Percentiles rank a stretch among this genome's conserved stretches.
Evolutionary conservation across 2,888 invertebrate species (phyloP).

Genomic region (Ptychoptera albimana): DNA sequence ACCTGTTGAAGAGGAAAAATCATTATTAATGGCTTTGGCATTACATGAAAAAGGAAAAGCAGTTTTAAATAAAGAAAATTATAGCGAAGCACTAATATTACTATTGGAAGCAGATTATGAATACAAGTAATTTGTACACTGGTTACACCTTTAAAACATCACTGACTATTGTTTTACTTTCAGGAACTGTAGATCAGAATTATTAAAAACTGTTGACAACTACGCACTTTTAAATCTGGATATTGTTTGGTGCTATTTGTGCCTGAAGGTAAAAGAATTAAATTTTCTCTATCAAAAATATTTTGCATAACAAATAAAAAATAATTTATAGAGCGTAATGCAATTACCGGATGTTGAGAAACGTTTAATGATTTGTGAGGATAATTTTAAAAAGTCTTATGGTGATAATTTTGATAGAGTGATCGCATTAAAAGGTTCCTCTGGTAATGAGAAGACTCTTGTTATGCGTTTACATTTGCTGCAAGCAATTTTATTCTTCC

Average conservation of each 20-base stretch:
- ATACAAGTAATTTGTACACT: slow-evolving; percentile 34
- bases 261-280: slow-evolving; percentile 32
- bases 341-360: slow-evolving; percentile 58
- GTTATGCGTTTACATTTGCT: slow-evolving; percentile 63
- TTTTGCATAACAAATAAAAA: background rate
- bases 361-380: slow-evolving; percentile 49
- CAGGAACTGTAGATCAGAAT: background rate
- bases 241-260: slow-evolving; percentile 79
- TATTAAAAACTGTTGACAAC: slow-evolving; percentile 58
- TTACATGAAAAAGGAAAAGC: slow-evolving; percentile 63
- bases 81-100: slow-evolving; percentile 52
- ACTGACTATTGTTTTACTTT: background rate
- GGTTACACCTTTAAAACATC: slow-evolving; percentile 17
- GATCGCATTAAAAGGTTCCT: slow-evolving; percentile 39
- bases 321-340: slow-evolving; percentile 38
- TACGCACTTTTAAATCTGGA: slow-evolving; percentile 70
- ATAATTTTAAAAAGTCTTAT: slow-evolving; percentile 45
- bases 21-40: slow-evolving; percentile 59
- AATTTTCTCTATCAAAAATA: background rate
- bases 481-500: slow-evolving; percentile 64
- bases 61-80: slow-evolving; percentile 46
- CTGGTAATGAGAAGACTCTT: slow-evolving; percentile 50
- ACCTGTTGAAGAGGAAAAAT: slow-evolving; percentile 49
- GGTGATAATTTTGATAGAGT: slow-evolving; percentile 47
- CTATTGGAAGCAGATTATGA: slow-evolving; percentile 63